phyloP scores from a whole-genome alignment of 1,140 invertebrate species.

The Hyles euphorbiae region DNA sequence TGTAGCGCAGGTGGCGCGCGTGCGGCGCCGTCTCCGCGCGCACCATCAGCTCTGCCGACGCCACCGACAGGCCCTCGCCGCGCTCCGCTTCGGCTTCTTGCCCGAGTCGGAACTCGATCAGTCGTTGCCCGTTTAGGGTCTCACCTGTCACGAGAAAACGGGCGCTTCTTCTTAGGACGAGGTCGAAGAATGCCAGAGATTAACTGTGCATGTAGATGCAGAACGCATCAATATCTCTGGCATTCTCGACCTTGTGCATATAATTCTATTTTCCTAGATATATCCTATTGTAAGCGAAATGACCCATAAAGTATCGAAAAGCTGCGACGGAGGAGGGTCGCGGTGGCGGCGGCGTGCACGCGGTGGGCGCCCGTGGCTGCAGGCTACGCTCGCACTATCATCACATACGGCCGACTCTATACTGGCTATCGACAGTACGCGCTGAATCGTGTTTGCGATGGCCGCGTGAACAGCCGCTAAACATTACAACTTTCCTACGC shows the following conservation, averaged over 20 bases:
- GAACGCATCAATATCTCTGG: too few relatives aligned
- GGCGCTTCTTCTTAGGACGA: slow-evolving; percentile 1
- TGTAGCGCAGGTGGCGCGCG: slow-evolving; percentile 75
- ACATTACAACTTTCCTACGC: slow-evolving; percentile 10
- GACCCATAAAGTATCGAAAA: slow-evolving; percentile 37
- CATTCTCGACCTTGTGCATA: not conserved
- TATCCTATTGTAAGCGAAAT: slow-evolving; percentile 51
- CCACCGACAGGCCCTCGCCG: slow-evolving; percentile 80
- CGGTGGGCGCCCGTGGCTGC: slow-evolving; percentile 60
- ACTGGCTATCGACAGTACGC: slow-evolving; percentile 23
- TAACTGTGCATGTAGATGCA: not conserved
- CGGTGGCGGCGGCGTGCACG: slow-evolving; percentile 34
- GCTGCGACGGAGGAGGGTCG: slow-evolving; percentile 14
- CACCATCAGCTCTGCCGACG: slow-evolving; percentile 84
- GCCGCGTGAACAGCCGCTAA: slow-evolving; percentile 41
- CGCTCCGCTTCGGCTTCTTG: slow-evolving; percentile 77
- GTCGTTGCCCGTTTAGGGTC: slow-evolving; percentile 87
- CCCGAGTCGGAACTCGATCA: slow-evolving; percentile 88
- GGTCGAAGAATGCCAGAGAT: slow-evolving; percentile 1
- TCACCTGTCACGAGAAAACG: slow-evolving; percentile 78
- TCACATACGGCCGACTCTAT: slow-evolving; percentile 20
- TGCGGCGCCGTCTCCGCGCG: slow-evolving; percentile 78
- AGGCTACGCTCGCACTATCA: slow-evolving; percentile 46
- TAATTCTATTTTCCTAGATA: not conserved
- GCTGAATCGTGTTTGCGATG: slow-evolving; percentile 39